Conservation (phyloP, 2,888 invertebrate species). For the Archaeoteleia sp. region DNA sequence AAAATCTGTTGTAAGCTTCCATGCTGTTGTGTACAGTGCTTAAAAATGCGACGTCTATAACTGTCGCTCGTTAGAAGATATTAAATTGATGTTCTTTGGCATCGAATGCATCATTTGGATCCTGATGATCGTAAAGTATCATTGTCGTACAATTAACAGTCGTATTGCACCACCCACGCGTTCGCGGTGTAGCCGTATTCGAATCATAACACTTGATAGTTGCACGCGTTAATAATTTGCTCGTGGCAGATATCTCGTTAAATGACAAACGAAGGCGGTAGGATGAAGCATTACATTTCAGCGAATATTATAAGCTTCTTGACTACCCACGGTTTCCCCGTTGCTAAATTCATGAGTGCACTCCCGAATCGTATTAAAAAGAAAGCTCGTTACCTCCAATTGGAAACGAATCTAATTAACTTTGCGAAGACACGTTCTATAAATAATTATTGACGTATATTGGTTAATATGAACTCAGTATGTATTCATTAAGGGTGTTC, state of each 20-base stretch:
- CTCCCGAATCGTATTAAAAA: slow-evolving; percentile 35
- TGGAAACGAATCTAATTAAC: slow-evolving; percentile 43
- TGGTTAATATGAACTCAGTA: slow-evolving; percentile 41
- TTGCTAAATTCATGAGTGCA: slow-evolving; percentile 32
- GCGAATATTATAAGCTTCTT: slow-evolving; percentile 54
- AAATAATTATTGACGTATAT: slow-evolving; percentile 43
- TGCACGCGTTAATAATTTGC: slow-evolving; percentile 63
- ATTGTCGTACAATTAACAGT: slow-evolving; percentile 70
- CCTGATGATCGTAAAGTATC: slow-evolving; percentile 69
- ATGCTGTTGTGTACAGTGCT: slow-evolving; percentile 4
- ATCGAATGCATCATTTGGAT: slow-evolving; percentile 60
- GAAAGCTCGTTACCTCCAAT: slow-evolving; percentile 41
- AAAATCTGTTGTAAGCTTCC: no score
- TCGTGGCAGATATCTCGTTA: slow-evolving; percentile 71
- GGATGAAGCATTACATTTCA: slow-evolving; percentile 63
- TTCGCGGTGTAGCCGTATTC: slow-evolving; percentile 25
- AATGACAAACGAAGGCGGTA: slow-evolving; percentile 71
- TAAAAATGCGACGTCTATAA: slow-evolving; percentile 25
- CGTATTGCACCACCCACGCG: slow-evolving; percentile 63
- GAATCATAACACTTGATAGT: slow-evolving; percentile 46
- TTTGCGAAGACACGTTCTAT: slow-evolving; percentile 31
- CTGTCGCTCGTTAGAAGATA: slow-evolving; percentile 62
- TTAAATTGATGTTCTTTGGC: slow-evolving; percentile 57
- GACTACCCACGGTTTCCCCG: slow-evolving; percentile 39
- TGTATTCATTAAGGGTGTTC: slow-evolving; percentile 37